Percentiles rank a stretch among this genome's conserved stretches.
These are phyloP conservation scores for Ptychochromis oligacanthus DNA, from an alignment of 2,113 vertebrate genomes.

Conservation along the genomic window DNA sequence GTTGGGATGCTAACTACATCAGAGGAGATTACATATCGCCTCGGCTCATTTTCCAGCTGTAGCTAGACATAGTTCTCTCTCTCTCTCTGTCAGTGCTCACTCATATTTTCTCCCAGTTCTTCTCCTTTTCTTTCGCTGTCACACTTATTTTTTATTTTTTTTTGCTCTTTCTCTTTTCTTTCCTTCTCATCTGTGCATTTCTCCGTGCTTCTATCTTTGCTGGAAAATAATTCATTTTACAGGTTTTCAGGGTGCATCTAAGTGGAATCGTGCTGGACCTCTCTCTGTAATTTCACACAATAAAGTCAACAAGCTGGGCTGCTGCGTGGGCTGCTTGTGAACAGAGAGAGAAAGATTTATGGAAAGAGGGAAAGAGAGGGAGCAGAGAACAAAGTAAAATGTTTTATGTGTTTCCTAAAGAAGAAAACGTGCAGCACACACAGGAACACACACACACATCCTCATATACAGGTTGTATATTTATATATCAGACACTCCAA, in stretches of 20 bases:
- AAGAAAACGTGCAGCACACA: background rate
- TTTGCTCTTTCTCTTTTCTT: background rate
- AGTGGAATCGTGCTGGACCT: conserved; percentile 20
- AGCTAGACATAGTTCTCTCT: conserved; percentile 3
- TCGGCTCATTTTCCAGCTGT: conserved; percentile 46
- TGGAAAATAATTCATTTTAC: conserved; percentile 15
- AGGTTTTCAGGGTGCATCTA: conserved; percentile 14
- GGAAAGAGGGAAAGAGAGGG: conserved; percentile 28
- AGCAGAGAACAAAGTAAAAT: conserved; percentile 31
- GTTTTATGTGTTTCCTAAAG: background rate
- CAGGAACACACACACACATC: background rate
- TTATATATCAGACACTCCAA: no score
- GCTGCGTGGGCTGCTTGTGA: conserved; percentile 68
- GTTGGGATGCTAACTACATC: conserved; percentile 56
- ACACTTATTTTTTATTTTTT: background rate
- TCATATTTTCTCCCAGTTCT: background rate
- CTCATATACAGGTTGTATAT: background rate
- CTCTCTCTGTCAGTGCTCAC: background rate
- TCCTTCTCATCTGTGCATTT: background rate
- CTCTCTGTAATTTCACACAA: conserved; percentile 60
- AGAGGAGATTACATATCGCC: conserved; percentile 55
- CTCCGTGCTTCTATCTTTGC: background rate
- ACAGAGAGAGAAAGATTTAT: conserved; percentile 50
- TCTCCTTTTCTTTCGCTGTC: background rate
- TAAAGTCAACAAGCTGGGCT: conserved; percentile 54